phyloP scores from a whole-genome alignment of 2,797 vertebrate genomes.

The Cirrhinus mrigala region DNA sequence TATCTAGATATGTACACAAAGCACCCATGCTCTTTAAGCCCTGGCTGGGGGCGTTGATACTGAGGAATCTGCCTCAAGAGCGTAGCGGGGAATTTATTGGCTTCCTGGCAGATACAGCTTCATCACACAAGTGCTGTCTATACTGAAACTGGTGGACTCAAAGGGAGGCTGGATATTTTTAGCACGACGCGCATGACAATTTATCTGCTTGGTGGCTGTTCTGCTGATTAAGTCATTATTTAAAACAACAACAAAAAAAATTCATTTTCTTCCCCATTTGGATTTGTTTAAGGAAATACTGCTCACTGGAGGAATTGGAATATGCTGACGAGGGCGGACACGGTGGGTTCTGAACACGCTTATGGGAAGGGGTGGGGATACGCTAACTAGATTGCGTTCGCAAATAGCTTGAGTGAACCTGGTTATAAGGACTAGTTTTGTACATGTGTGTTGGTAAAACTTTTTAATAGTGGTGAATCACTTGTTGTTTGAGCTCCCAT shows the following conservation, averaged over 20 bases:
- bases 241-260: slow-evolving; percentile 57
- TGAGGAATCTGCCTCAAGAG: slow-evolving; percentile 84
- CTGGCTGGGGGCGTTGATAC: slow-evolving; percentile 82
- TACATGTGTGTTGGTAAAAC: slow-evolving; percentile 89
- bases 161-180: slow-evolving; percentile 97
- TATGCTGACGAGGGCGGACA: slow-evolving; percentile 71
- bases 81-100: slow-evolving; percentile 74
- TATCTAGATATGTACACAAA: slow-evolving; percentile 97
- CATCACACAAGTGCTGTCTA: slow-evolving; percentile 95
- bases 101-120: slow-evolving; percentile 91
- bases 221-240: slow-evolving; percentile 99
- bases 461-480: slow-evolving; percentile 86
- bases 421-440: slow-evolving; percentile 89
- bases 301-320: slow-evolving; percentile 75
- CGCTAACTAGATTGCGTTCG: slow-evolving; percentile 84
- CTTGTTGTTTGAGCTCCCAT: slow-evolving; percentile 78
- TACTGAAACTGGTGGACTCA: slow-evolving; percentile 88
- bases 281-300: slow-evolving; percentile 87
- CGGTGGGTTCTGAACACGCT: slow-evolving; percentile 64
- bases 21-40: slow-evolving; percentile 95
- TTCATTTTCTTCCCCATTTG: slow-evolving; percentile 91
- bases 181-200: slow-evolving; percentile 99
- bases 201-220: slow-evolving; percentile 99
- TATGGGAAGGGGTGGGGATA: slow-evolving; percentile 49
- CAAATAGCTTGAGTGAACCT: slow-evolving; percentile 84